Conservation (phyloP, 1,140 invertebrate species). For the Galleria mellonella region DNA sequence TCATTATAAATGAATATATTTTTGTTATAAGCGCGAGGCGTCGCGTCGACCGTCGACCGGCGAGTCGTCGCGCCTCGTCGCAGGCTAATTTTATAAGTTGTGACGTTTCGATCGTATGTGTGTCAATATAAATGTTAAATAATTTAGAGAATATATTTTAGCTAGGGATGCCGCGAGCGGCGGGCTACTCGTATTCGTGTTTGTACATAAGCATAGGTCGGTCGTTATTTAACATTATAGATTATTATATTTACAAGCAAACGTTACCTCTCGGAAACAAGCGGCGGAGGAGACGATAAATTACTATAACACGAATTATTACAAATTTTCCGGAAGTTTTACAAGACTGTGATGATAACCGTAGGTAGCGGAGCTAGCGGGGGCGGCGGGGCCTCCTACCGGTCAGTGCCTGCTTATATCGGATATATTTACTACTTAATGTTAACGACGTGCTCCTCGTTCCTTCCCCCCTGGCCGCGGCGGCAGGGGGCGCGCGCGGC, state of each 20-base stretch:
- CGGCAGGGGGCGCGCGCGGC: background rate
- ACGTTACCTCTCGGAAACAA: constrained; percentile 16
- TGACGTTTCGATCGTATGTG: constrained; percentile 26
- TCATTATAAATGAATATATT: constrained; percentile 13
- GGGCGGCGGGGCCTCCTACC: constrained; percentile 5
- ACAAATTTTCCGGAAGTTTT: constrained; percentile 12
- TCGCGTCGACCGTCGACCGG: no score
- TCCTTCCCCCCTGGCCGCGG: background rate
- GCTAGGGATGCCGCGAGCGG: background rate
- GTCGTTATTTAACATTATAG: constrained; percentile 10
- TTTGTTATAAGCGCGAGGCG: constrained; percentile 10
- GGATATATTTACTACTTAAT: constrained; percentile 8
- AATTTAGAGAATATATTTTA: constrained; percentile 19
- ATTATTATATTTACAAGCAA: constrained; percentile 26
- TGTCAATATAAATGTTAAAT: constrained; percentile 31
- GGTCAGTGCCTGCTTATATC: constrained; percentile 25
- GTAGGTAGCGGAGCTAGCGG: constrained; percentile 6
- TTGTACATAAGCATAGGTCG: constrained; percentile 1
- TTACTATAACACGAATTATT: constrained; percentile 6
- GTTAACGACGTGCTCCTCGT: background rate
- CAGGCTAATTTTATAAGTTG: constrained; percentile 6
- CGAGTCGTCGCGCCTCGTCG: background rate
- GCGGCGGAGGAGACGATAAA: constrained; percentile 6
- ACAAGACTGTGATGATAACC: constrained; percentile 32
- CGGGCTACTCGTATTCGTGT: background rate